Base-by-base conservation (phyloP, 2,888 invertebrate species). In the Drosophila hamatofila region DNA sequence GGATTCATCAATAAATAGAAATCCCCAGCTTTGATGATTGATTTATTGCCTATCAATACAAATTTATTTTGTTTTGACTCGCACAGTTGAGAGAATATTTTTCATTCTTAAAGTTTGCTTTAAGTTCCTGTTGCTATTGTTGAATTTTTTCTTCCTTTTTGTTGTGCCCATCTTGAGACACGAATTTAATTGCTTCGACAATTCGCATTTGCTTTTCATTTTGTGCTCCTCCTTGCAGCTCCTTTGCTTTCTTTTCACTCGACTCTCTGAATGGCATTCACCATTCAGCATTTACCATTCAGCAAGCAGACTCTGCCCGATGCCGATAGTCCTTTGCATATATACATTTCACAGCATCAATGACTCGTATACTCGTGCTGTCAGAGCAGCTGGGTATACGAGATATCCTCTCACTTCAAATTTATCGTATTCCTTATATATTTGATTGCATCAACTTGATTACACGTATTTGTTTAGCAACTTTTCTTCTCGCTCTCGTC, bases 11-110 rank as follows among this genome's bases (percentile, higher is more conserved):
- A 80, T 72, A 72, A 59, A 69, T 69, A 64, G 35, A 61, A 63
- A 74, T 72, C 82, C 63, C 74, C 30, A 56, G 69, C 83, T 77
- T 72, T 82, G 75, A 80, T 85, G 83, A 77, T 85, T 85, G 83
- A 77, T 83, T 85, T 85, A 81, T 85, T 78, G 81, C 76, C 61
- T 58, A 72, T 64, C 61, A 57, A 74, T 67, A 59, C 48, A 58
- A 65, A 30, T 49, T 27, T 49, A 12, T 49, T 37, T 44, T 61
- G 51, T 55, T 49, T 51, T 23, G 33, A 48, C 41, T 46, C 42
- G n/a, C n/a, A n/a, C 49, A 16, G 48, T 33, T 12, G 23, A 18
- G 33, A 44, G 5, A 21, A 42, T 55, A 54, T 54, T 54, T 54
- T 37, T 14, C 55, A 55, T 11, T 21, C 56, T 52, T 52, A 9